Evolutionary conservation across 1,140 invertebrate genomes (phyloP), one percentile per base, ranked within the genome.

Genomic region (Mactra quadrangularis): DNA sequence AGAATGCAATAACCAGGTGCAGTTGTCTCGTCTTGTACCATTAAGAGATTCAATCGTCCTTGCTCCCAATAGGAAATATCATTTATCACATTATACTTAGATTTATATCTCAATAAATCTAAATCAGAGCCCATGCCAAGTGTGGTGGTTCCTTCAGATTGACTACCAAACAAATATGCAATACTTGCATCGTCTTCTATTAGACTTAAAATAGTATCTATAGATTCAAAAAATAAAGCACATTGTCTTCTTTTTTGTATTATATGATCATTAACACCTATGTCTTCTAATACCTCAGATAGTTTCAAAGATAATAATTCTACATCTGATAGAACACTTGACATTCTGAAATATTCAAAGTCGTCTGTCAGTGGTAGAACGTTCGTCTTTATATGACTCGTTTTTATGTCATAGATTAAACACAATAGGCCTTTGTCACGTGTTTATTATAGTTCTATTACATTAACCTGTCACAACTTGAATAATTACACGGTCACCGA

Each of bases 311-410:
- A 62, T 17, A 35, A 33, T 4, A 9, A 6, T 4, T 62, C 29
- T 17, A 35, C 1, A 31, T 35, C 59, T 33, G 1, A 1, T 62
- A 7, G 38, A 41, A 19, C 3, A 15, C 13, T 35, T 17, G 59
- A 62, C 59, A 62, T 62, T n/a, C 59, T 62, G 29, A 62, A 62
- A 62, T 25, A 83, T 11, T 27, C 22, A 59, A 59, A n/a, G n/a
- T n/a, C n/a, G n/a, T n/a, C n/a, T n/a, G n/a, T n/a, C n/a, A n/a
- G n/a, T n/a, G n/a, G n/a, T n/a, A n/a, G n/a, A n/a, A n/a, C n/a
- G n/a, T n/a, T n/a, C n/a, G n/a, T n/a, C n/a, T n/a, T n/a, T n/a
- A n/a, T n/a, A n/a, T n/a, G n/a, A n/a, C n/a, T n/a, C n/a, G n/a
- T n/a, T n/a, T n/a, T n/a, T n/a, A n/a, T n/a, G n/a, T n/a, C n/a